Conservation (phyloP, 1,140 invertebrate genomes). For the Adelges cooleyi region DNA sequence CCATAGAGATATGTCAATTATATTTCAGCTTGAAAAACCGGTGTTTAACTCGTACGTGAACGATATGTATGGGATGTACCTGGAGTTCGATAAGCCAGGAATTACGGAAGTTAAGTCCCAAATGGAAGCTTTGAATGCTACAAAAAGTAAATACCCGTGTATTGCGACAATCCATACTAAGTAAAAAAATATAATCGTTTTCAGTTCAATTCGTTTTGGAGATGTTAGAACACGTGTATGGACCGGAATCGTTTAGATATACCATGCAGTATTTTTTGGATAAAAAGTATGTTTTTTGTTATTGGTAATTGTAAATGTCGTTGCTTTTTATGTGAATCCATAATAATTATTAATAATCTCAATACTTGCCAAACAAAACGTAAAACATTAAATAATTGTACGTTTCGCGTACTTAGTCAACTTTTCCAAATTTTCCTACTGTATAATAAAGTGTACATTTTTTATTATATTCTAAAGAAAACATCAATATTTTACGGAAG, state of each 20-base stretch:
- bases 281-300: slow-evolving; percentile 44
- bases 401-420: too few relatives aligned
- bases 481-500: slow-evolving; percentile 60
- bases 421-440: too few relatives aligned
- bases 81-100: slow-evolving; percentile 33
- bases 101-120: slow-evolving; percentile 17
- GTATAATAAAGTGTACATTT: too few relatives aligned
- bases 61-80: slow-evolving; percentile 33
- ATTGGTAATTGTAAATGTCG: too few relatives aligned
- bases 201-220: slow-evolving; percentile 75
- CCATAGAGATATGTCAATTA: too few relatives aligned
- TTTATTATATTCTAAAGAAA: too few relatives aligned
- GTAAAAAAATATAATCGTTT: slow-evolving; percentile 10
- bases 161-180: too few relatives aligned
- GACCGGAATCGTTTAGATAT: slow-evolving; percentile 60
- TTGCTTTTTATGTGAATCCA: too few relatives aligned
- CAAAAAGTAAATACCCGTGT: slow-evolving; percentile 13
- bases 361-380: too few relatives aligned
- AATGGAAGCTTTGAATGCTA: slow-evolving; percentile 7
- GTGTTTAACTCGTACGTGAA: slow-evolving; percentile 33
- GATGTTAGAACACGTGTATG: slow-evolving; percentile 83
- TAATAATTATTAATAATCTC: too few relatives aligned
- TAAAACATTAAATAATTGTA: too few relatives aligned
- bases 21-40: slow-evolving; percentile 37
- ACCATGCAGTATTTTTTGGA: slow-evolving; percentile 60